Conservation (phyloP, 2,113 vertebrate species). For the Butorides virescens region DNA sequence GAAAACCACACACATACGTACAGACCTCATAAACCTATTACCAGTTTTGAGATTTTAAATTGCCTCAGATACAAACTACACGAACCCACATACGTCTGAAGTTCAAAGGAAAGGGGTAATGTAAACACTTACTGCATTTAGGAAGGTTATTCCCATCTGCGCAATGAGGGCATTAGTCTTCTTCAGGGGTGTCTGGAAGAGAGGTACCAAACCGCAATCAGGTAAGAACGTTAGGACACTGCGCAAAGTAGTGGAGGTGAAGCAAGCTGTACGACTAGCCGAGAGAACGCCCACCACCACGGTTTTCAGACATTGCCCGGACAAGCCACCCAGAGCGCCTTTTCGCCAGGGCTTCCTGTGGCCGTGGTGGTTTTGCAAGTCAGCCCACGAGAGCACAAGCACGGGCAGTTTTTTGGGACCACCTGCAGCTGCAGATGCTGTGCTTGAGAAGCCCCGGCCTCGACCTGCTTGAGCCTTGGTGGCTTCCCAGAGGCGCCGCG, state of each 20-base stretch:
- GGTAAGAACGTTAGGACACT: fast-evolving
- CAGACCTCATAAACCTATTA: neutral
- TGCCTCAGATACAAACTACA: neutral
- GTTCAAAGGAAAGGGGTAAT: neutral
- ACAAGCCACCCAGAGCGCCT: neutral
- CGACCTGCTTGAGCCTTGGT: fast-evolving
- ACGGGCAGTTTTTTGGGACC: fast-evolving
- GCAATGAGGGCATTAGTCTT: slow-evolving; percentile 91
- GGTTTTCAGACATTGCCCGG: fast-evolving
- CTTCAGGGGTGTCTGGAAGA: slow-evolving; percentile 85
- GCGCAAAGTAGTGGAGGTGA: fast-evolving
- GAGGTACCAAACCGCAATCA: neutral
- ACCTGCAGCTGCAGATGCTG: neutral
- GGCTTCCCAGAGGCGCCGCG: neutral
- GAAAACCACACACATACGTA: fast-evolving
- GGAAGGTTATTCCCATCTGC: slow-evolving; percentile 89
- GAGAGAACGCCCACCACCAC: neutral
- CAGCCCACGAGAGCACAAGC: fast-evolving
- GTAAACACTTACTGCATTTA: slow-evolving; percentile 84
- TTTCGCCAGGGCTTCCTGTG: fast-evolving
- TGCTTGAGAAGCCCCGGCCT: neutral
- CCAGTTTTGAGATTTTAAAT: neutral
- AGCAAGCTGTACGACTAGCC: fast-evolving
- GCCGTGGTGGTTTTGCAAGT: neutral
- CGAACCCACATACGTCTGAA: fast-evolving